phyloP scores from a whole-genome alignment of 2,888 invertebrate genomes.

The Chironomus riparius region DNA sequence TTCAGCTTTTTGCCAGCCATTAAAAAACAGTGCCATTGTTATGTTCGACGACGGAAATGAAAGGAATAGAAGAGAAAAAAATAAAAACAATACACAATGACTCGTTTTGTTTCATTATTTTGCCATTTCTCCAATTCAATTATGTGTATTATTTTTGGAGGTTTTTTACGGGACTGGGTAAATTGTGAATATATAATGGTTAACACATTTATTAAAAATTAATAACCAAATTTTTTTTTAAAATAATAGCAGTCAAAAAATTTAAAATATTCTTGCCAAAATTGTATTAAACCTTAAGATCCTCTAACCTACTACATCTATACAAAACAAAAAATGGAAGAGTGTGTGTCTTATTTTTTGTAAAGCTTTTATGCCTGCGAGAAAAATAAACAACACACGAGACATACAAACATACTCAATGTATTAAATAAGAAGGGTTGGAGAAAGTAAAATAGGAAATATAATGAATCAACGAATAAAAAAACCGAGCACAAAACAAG shows the following conservation, averaged over 20 bases:
- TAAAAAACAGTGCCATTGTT: background rate
- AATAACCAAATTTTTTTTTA: too few species aligned
- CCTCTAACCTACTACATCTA: too few species aligned
- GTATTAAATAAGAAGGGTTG: background rate
- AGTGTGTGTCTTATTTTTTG: background rate
- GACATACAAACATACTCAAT: background rate
- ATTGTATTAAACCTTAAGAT: too few species aligned
- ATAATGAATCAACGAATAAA: background rate
- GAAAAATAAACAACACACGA: background rate
- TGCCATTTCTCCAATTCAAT: background rate
- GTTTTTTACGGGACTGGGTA: too few species aligned
- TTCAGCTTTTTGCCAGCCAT: background rate
- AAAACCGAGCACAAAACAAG: background rate
- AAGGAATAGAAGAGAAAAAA: background rate
- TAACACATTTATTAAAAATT: too few species aligned
- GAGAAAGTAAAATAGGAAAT: too few species aligned
- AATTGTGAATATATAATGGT: too few species aligned
- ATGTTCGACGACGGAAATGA: background rate
- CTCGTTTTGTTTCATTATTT: slow-evolving; percentile 2
- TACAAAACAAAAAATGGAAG: too few species aligned
- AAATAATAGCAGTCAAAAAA: too few species aligned
- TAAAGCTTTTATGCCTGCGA: background rate
- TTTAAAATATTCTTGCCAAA: too few species aligned
- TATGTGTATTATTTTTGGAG: too few species aligned
- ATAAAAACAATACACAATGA: background rate